These are phyloP conservation scores for Peribatodes rhomboidaria DNA, from an alignment of 2,888 invertebrate species.

Conservation along the genomic window DNA sequence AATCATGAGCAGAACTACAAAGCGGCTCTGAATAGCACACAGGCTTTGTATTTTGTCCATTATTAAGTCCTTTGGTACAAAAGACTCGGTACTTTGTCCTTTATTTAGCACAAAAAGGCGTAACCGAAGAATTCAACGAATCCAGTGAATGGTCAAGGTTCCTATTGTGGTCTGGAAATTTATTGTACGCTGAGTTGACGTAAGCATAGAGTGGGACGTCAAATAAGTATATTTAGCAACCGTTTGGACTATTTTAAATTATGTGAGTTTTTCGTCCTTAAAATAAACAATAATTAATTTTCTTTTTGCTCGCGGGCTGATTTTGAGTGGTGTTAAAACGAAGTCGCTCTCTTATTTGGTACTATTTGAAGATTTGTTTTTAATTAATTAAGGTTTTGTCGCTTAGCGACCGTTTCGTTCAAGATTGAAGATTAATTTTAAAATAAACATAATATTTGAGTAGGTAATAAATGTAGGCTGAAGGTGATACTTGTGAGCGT, in stretches of 20 bases:
- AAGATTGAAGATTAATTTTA: too few relatives aligned
- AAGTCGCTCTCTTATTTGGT: too few relatives aligned
- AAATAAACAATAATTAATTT: neutral
- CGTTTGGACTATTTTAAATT: constrained; percentile 12
- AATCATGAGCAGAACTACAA: constrained; percentile 28
- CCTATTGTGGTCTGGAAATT: constrained; percentile 37
- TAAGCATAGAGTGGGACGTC: constrained; percentile 2
- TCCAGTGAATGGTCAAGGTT: constrained; percentile 34
- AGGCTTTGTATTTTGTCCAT: constrained; percentile 31
- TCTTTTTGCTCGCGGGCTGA: neutral
- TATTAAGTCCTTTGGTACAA: constrained; percentile 26
- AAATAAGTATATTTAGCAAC: neutral
- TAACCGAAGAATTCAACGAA: constrained; percentile 32
- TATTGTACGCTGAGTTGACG: constrained; percentile 26
- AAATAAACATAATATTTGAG: too few relatives aligned
- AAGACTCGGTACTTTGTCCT: constrained; percentile 25
- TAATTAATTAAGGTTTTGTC: too few relatives aligned
- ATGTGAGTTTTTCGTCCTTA: neutral
- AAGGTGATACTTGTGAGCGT: too few relatives aligned
- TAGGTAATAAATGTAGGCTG: too few relatives aligned
- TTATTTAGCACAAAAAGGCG: constrained; percentile 43
- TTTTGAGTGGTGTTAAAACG: too few relatives aligned
- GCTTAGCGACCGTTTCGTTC: too few relatives aligned
- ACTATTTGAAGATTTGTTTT: too few relatives aligned
- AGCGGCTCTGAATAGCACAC: constrained; percentile 30